These are phyloP conservation scores for Avahi laniger DNA, from an alignment of 2,797 vertebrate genomes.

Conservation along the genomic window DNA sequence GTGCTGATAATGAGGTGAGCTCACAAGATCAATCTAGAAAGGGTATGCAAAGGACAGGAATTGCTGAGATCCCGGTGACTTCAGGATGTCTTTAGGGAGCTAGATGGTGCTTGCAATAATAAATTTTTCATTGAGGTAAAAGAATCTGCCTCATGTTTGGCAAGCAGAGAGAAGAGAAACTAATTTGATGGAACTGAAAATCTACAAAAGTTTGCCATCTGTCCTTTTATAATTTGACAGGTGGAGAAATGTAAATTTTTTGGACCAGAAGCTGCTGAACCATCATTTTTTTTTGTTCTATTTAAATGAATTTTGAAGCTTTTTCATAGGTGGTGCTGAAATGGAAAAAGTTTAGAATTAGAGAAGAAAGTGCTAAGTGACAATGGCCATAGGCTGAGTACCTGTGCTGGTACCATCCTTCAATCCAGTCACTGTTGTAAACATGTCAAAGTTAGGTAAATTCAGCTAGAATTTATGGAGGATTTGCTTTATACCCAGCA, in stretches of 20 bases:
- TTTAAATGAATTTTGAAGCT: background rate
- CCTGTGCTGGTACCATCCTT: background rate
- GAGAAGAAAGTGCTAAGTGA: background rate
- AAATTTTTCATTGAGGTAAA: background rate
- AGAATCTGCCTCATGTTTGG: background rate
- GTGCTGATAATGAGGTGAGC: background rate
- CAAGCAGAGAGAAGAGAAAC: slow-evolving; percentile 26
- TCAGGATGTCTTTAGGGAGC: background rate
- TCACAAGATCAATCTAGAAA: background rate
- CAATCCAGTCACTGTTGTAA: background rate
- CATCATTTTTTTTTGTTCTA: background rate
- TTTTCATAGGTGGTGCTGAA: background rate
- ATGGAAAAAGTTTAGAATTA: background rate
- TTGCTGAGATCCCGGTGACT: background rate
- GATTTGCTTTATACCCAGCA: background rate
- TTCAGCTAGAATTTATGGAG: background rate
- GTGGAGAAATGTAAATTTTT: slow-evolving; percentile 34
- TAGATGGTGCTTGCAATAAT: background rate
- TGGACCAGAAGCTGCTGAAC: slow-evolving; percentile 28
- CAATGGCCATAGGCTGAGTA: background rate
- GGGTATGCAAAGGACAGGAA: background rate
- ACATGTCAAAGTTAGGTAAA: background rate
- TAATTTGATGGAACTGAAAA: slow-evolving; percentile 15
- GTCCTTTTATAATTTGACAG: slow-evolving; percentile 16
- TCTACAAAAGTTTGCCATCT: slow-evolving; percentile 43